Conservation (phyloP, 2,888 invertebrate species). For the Cremastinae sp. region DNA sequence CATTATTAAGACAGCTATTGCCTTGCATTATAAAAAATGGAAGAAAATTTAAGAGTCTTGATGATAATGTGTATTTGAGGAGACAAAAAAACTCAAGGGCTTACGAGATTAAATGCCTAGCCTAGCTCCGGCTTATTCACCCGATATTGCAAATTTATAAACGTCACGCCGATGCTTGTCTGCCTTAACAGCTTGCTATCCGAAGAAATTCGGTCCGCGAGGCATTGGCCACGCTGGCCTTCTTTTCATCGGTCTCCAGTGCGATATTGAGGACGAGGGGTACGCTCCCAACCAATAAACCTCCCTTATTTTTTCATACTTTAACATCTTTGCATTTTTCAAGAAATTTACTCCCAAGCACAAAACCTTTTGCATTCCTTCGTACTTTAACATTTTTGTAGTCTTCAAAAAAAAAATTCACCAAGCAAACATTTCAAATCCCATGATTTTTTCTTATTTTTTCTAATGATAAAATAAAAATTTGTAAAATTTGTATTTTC, state of each 20-base stretch:
- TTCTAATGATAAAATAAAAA: no score
- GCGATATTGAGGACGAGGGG: slow-evolving; percentile 88
- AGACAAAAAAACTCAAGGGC: slow-evolving; percentile 63
- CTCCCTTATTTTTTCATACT: slow-evolving; percentile 16
- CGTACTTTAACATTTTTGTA: no score
- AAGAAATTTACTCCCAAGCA: background rate
- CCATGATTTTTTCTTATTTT: no score
- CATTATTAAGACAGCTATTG: background rate
- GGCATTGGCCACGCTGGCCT: slow-evolving; percentile 96
- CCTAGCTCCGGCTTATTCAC: slow-evolving; percentile 54
- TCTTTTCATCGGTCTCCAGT: slow-evolving; percentile 91
- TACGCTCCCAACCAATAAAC: slow-evolving; percentile 70
- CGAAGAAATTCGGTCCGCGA: slow-evolving; percentile 96
- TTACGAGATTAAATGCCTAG: slow-evolving; percentile 57
- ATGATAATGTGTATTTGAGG: slow-evolving; percentile 23
- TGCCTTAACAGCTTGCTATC: slow-evolving; percentile 92
- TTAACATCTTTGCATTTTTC: slow-evolving; percentile 27
- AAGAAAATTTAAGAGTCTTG: slow-evolving; percentile 10
- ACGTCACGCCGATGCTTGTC: slow-evolving; percentile 66
- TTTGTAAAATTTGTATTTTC: no score
- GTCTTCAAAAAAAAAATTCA: no score
- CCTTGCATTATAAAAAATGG: slow-evolving; percentile 27
- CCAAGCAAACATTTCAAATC: no score
- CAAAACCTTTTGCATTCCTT: no score
- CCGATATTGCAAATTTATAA: slow-evolving; percentile 53